Evolutionary conservation across 92 coral and sea anemone species (phyloP).

Genomic region (Zoanthus solanderi): DNA sequence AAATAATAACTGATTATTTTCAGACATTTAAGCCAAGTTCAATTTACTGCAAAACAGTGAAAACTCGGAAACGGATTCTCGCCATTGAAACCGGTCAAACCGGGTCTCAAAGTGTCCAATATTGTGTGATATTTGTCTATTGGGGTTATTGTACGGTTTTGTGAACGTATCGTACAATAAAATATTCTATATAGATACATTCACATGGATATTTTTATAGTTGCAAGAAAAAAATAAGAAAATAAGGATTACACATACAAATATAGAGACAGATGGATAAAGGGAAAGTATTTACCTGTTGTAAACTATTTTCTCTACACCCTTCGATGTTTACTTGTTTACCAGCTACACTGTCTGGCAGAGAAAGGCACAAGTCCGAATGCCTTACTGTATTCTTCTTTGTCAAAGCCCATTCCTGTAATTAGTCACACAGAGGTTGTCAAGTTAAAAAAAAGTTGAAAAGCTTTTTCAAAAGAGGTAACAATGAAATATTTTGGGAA

Average conservation of each 20-base stretch:
- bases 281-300: constrained; percentile 72
- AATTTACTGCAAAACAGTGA: too few relatives aligned
- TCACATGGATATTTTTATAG: background rate
- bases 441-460: background rate
- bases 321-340: constrained; percentile 82
- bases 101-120: too few relatives aligned
- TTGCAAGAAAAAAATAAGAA: background rate
- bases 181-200: background rate
- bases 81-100: too few relatives aligned
- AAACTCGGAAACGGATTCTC: too few relatives aligned
- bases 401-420: constrained; percentile 95
- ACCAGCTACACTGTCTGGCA: constrained; percentile 66
- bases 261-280: background rate
- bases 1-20: too few relatives aligned
- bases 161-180: background rate
- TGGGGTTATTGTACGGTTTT: too few relatives aligned
- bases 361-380: constrained; percentile 86
- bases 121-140: too few relatives aligned
- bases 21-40: too few relatives aligned
- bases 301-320: constrained; percentile 77
- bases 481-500: too few relatives aligned
- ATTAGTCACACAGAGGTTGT: background rate
- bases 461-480: background rate
- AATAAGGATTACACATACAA: background rate
- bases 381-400: constrained; percentile 78